phyloP scores from a whole-genome alignment of 2,888 invertebrate species.

The Andrena chrysosceles region DNA sequence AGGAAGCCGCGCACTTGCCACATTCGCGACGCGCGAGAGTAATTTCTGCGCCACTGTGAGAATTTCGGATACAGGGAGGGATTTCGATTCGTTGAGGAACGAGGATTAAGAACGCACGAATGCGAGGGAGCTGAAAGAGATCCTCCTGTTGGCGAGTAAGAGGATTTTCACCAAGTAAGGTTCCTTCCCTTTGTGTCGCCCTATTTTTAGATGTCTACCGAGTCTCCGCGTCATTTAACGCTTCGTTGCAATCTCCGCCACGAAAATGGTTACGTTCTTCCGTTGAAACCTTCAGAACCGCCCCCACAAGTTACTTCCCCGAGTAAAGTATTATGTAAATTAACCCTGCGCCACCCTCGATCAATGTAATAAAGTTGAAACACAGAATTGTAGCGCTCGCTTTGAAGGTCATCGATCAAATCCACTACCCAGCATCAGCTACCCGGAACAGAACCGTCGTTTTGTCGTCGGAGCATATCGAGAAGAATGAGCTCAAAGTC shows the following conservation, averaged over 20 bases:
- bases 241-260: not conserved
- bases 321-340: not conserved
- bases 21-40: conserved; percentile 19
- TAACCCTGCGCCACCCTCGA: no score
- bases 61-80: not conserved
- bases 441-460: not conserved
- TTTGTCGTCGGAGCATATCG: not conserved
- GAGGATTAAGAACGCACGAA: conserved; percentile 35
- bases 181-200: not conserved
- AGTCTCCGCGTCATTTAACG: conserved; percentile 15
- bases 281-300: not conserved
- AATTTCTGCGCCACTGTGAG: not conserved
- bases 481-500: conserved; percentile 34
- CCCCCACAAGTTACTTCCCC: not conserved
- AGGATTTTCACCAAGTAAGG: conserved; percentile 21
- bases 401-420: conserved; percentile 1
- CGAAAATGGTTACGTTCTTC: not conserved
- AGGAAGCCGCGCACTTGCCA: conserved; percentile 29
- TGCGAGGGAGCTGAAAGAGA: conserved; percentile 12
- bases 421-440: not conserved
- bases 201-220: not conserved
- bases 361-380: no score
- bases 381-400: no score
- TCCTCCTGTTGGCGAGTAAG: conserved; percentile 17
- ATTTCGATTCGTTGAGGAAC: conserved; percentile 25